phyloP scores from a whole-genome alignment of 2,888 invertebrate species.

The Druceiella hillmani region DNA sequence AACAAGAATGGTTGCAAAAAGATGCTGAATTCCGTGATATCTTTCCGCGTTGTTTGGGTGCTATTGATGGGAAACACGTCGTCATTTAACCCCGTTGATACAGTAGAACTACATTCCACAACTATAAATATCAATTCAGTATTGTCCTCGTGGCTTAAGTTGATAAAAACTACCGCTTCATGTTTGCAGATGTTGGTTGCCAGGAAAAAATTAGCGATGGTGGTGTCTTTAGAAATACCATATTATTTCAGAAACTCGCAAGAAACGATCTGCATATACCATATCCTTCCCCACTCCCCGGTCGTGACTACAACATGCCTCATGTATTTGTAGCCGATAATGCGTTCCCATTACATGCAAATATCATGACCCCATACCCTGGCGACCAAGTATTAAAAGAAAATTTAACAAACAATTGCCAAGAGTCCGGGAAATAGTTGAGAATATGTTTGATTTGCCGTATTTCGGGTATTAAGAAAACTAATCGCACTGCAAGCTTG shows the following conservation, averaged over 20 bases:
- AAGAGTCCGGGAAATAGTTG: no score
- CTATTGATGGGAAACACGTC: slow-evolving; percentile 16
- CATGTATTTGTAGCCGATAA: no score
- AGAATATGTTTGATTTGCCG: no score
- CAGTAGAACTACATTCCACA: slow-evolving; percentile 13
- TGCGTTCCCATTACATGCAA: no score
- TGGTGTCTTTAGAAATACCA: slow-evolving; percentile 9
- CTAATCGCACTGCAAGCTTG: no score
- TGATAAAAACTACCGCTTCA: slow-evolving; percentile 13
- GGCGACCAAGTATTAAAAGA: no score
- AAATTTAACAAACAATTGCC: no score
- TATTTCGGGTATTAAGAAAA: no score
- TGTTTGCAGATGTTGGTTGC: slow-evolving; percentile 9
- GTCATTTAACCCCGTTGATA: slow-evolving; percentile 12
- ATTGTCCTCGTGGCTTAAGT: slow-evolving; percentile 15
- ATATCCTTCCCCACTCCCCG: no score
- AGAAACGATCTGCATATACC: no score
- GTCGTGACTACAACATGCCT: no score
- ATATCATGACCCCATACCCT: no score
- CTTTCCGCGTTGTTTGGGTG: slow-evolving; percentile 15
- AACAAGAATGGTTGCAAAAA: slow-evolving; percentile 11
- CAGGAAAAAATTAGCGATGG: slow-evolving; percentile 12
- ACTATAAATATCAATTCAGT: slow-evolving; percentile 14
- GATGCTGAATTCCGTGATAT: slow-evolving; percentile 9
- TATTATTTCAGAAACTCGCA: slow-evolving; percentile 1